Conservation (phyloP, 1,140 invertebrate species). For the Eupristina koningsbergeri region DNA sequence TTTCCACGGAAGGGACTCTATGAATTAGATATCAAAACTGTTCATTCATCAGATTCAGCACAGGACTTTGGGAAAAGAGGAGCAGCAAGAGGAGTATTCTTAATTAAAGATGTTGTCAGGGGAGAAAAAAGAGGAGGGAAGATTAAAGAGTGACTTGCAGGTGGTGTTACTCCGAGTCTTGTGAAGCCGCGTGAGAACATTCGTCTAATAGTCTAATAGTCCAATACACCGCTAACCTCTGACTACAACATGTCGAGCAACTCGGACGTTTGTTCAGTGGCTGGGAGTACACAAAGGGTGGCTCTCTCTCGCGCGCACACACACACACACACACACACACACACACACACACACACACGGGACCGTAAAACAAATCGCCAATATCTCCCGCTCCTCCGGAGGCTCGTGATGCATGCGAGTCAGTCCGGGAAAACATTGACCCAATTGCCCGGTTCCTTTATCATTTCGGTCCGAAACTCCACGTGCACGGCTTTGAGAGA, state of each 20-base stretch:
- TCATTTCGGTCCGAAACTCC: not conserved
- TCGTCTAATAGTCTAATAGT: slow-evolving; percentile 23
- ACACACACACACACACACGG: no score
- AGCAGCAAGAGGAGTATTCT: not conserved
- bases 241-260: slow-evolving; percentile 32
- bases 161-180: not conserved
- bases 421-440: not conserved
- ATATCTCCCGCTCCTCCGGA: not conserved
- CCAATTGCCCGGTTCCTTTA: slow-evolving; percentile 17
- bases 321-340: not conserved
- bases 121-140: not conserved
- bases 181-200: slow-evolving; percentile 19
- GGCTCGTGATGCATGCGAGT: not conserved
- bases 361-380: not conserved
- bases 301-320: not conserved
- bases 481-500: not conserved
- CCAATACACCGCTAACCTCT: slow-evolving; percentile 15
- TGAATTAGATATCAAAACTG: no score
- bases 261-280: slow-evolving; percentile 33
- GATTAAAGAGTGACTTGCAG: not conserved
- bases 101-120: not conserved
- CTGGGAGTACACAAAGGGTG: slow-evolving; percentile 28
- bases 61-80: no score
- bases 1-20: no score
- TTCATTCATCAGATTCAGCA: no score